Evolutionary conservation across 2,113 vertebrate species (phyloP).

Genomic region (Ranitomeya variabilis): DNA sequence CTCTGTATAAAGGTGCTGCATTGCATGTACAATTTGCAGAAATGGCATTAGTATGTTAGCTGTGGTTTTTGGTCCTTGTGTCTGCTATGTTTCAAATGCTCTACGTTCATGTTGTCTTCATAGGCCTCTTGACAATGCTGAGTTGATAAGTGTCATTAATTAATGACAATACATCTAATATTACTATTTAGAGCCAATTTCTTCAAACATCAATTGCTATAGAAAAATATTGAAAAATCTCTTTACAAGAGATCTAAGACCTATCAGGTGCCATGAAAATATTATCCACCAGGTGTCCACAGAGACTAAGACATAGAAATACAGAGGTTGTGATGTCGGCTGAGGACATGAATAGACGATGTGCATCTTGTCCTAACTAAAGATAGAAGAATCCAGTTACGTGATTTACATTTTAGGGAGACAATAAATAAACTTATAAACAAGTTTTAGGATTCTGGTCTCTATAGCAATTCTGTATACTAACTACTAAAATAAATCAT

Average conservation of each 20-base stretch:
- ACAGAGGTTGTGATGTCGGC: background rate
- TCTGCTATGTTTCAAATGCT: too few relatives aligned
- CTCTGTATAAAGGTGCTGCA: too few relatives aligned
- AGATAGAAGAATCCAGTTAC: background rate
- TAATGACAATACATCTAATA: background rate
- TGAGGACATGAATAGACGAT: background rate
- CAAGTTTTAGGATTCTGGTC: background rate
- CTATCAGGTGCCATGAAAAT: background rate
- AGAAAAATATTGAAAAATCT: background rate
- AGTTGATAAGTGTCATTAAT: background rate
- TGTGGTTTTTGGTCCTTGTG: too few relatives aligned
- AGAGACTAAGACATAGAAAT: constrained; percentile 56
- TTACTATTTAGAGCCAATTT: background rate
- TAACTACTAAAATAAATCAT: background rate
- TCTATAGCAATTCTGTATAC: background rate
- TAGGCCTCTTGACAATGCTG: background rate
- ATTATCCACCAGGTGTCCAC: constrained; percentile 62
- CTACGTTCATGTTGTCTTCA: background rate
- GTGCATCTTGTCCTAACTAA: background rate
- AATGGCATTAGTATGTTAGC: too few relatives aligned
- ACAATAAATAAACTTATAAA: background rate
- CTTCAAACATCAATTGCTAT: background rate
- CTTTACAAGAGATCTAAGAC: background rate
- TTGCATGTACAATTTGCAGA: too few relatives aligned
- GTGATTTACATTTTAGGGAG: background rate